Evolutionary conservation across 1,140 invertebrate genomes (phyloP).

Genomic region (Aphidius gifuensis): DNA sequence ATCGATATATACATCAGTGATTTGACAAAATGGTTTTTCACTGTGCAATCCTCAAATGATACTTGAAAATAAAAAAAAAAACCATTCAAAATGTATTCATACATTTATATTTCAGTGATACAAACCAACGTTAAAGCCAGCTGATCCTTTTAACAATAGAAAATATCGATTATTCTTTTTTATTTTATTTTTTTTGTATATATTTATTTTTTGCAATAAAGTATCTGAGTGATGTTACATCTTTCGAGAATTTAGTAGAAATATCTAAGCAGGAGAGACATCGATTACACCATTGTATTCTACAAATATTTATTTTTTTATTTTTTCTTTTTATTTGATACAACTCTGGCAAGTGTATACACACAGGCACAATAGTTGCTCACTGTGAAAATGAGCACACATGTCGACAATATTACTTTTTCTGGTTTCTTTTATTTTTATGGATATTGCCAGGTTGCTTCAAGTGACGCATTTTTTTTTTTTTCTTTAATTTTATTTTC

Average conservation of each 20-base stretch:
- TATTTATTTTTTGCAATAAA: neutral
- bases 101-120: too few relatives aligned
- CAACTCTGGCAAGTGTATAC: too few relatives aligned
- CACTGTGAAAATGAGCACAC: slow-evolving; percentile 32
- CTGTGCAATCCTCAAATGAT: too few relatives aligned
- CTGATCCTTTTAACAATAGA: too few relatives aligned
- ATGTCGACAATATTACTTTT: slow-evolving; percentile 52
- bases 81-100: too few relatives aligned
- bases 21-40: too few relatives aligned
- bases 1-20: too few relatives aligned
- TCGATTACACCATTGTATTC: slow-evolving; percentile 28
- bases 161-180: neutral
- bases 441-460: slow-evolving; percentile 49
- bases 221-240: too few relatives aligned
- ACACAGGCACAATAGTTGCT: slow-evolving; percentile 11
- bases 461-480: slow-evolving; percentile 13
- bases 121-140: too few relatives aligned
- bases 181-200: neutral
- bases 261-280: slow-evolving; percentile 20
- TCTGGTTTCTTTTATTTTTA: slow-evolving; percentile 44
- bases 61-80: too few relatives aligned
- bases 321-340: too few relatives aligned
- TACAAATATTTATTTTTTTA: slow-evolving; percentile 14
- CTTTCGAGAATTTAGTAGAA: too few relatives aligned
- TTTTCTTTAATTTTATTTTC: neutral